These are phyloP conservation scores for Varanus komodoensis DNA, from an alignment of 2,113 vertebrate species.

Conservation along the genomic window DNA sequence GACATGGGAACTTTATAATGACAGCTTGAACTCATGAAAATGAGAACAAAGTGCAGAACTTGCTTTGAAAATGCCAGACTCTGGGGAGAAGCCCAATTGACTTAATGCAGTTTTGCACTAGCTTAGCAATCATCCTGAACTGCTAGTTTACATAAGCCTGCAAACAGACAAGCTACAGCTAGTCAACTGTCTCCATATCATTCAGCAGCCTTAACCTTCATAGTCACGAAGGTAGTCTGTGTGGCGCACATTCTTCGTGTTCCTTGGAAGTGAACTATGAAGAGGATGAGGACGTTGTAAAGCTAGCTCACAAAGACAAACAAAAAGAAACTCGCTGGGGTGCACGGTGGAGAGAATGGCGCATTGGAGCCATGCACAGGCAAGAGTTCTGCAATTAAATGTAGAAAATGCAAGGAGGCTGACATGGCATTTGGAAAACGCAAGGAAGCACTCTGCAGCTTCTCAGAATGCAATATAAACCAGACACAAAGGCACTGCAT, in stretches of 20 bases:
- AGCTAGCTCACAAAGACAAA: background rate
- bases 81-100: background rate
- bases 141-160: background rate
- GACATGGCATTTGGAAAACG: background rate
- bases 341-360: background rate
- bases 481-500: background rate
- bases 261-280: background rate
- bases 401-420: background rate
- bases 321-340: background rate
- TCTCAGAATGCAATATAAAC: background rate
- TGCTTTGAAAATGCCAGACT: constrained; percentile 19
- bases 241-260: background rate
- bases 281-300: background rate
- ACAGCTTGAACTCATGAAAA: background rate
- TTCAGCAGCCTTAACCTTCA: background rate
- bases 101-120: background rate
- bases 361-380: background rate
- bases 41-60: background rate
- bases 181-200: background rate
- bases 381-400: background rate
- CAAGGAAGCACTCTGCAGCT: background rate
- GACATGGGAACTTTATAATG: background rate
- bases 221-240: background rate
- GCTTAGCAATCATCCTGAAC: constrained; percentile 29
- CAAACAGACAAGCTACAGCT: background rate